Evolutionary conservation across 64 coral and sea anemone genomes (phyloP).

Genomic region (Montipora efflorescens): DNA sequence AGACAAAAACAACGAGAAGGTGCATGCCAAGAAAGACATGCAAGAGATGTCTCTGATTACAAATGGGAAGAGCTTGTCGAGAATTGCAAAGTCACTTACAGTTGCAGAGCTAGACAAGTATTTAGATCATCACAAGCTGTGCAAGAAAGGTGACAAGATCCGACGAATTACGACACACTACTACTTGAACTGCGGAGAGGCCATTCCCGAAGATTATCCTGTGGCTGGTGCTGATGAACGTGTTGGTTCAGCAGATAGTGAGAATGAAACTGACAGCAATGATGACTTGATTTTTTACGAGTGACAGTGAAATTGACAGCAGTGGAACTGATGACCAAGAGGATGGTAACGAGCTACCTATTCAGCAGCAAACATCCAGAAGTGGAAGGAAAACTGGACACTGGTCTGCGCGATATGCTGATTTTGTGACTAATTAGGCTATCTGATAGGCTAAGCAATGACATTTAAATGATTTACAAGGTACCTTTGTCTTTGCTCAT

Average conservation of each 20-base stretch:
- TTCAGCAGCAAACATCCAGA: conserved; percentile 48
- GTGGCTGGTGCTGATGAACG: conserved; percentile 50
- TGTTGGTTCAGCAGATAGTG: conserved; percentile 45
- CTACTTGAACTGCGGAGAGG: background rate
- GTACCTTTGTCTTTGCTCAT: too few species aligned
- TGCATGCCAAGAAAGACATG: conserved; percentile 48
- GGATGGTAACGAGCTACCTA: conserved; percentile 18
- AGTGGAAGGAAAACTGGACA: conserved; percentile 44
- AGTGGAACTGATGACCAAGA: conserved; percentile 31
- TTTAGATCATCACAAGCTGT: conserved; percentile 52
- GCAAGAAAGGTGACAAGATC: conserved; percentile 52
- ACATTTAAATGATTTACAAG: background rate
- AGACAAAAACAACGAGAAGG: conserved; percentile 44
- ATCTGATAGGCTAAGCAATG: background rate
- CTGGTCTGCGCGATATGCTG: conserved; percentile 33
- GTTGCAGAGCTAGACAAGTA: conserved; percentile 68
- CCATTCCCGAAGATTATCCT: conserved; percentile 26
- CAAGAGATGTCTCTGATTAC: conserved; percentile 67
- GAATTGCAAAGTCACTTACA: conserved; percentile 61
- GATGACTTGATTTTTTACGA: conserved; percentile 55
- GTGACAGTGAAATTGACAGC: conserved; percentile 58
- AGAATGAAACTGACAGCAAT: conserved; percentile 68
- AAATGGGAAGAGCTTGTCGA: conserved; percentile 66
- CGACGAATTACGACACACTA: conserved; percentile 45
- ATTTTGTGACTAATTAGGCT: conserved; percentile 55